These are phyloP conservation scores for Microchrysa polita DNA, from an alignment of 2,888 invertebrate species.

Conservation along the genomic window DNA sequence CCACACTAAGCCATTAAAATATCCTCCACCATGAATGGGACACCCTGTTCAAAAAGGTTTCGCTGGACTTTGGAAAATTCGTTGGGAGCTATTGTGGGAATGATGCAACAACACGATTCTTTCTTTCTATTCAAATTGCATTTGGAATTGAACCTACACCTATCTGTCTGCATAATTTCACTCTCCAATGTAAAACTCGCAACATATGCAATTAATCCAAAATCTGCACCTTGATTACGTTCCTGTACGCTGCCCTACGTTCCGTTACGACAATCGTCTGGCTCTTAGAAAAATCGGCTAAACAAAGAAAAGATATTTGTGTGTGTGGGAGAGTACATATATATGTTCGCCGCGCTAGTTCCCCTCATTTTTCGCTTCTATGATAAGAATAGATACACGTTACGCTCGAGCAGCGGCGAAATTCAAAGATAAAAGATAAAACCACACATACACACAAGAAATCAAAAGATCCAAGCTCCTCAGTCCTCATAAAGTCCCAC, in stretches of 20 bases:
- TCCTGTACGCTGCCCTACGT: conserved; percentile 3
- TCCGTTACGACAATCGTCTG: background rate
- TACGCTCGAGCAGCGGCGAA: conserved; percentile 30
- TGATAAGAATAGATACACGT: conserved; percentile 22
- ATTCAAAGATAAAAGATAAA: conserved; percentile 3
- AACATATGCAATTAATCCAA: conserved; percentile 26
- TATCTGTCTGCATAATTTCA: too few species aligned
- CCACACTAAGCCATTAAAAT: too few species aligned
- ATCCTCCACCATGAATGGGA: too few species aligned
- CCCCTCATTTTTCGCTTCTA: conserved; percentile 10
- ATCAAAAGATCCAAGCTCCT: too few species aligned
- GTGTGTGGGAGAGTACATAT: conserved; percentile 20
- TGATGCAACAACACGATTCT: too few species aligned
- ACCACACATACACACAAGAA: conserved; percentile 1
- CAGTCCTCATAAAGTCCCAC: background rate
- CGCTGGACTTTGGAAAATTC: too few species aligned
- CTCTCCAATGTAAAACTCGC: too few species aligned
- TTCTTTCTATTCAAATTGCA: too few species aligned
- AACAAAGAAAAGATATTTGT: conserved; percentile 33
- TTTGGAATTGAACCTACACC: too few species aligned
- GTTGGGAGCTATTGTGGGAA: too few species aligned
- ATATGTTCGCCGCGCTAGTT: conserved; percentile 11
- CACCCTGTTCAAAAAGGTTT: too few species aligned
- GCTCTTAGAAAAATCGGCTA: conserved; percentile 28
- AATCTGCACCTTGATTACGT: conserved; percentile 19